phyloP scores from a whole-genome alignment of 2,113 vertebrate genomes.

The Neoarius graeffei region DNA sequence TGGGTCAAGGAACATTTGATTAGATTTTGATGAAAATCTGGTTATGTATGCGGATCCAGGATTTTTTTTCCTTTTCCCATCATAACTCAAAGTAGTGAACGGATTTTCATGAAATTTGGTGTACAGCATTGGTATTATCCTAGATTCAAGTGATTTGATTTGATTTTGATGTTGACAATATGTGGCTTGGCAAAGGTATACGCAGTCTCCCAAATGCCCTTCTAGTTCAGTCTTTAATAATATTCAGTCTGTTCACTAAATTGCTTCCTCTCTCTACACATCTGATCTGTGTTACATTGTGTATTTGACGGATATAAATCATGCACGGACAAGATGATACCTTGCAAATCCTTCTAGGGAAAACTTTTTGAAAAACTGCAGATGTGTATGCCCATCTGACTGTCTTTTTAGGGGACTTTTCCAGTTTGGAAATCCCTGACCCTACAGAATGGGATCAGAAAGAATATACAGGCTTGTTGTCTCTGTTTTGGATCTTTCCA shows the following conservation, averaged over 20 bases:
- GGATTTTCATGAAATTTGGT: too few species aligned
- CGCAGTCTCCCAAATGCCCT: too few species aligned
- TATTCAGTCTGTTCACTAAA: conserved; percentile 32
- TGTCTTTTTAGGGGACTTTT: conserved; percentile 39
- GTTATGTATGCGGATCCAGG: too few species aligned
- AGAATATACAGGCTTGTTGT: conserved; percentile 46
- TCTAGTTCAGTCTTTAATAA: conserved; percentile 21
- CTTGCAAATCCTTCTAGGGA: conserved; percentile 13
- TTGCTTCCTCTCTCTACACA: background rate
- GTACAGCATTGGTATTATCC: too few species aligned
- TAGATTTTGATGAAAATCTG: too few species aligned
- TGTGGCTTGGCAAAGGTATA: too few species aligned
- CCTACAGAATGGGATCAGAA: conserved; percentile 33
- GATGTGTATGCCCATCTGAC: background rate
- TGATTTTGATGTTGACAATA: too few species aligned
- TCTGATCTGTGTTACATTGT: background rate
- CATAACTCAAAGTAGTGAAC: too few species aligned
- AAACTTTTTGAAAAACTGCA: conserved; percentile 16
- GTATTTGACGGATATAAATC: conserved; percentile 22
- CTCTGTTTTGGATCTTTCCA: conserved; percentile 56
- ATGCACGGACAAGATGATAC: conserved; percentile 5
- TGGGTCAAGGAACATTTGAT: too few species aligned
- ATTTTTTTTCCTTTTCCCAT: too few species aligned
- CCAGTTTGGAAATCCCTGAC: conserved; percentile 41
- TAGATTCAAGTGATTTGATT: too few species aligned